These are phyloP conservation scores for Sigmodon hispidus DNA, from an alignment of 2,113 vertebrate genomes.

Conservation along the genomic window DNA sequence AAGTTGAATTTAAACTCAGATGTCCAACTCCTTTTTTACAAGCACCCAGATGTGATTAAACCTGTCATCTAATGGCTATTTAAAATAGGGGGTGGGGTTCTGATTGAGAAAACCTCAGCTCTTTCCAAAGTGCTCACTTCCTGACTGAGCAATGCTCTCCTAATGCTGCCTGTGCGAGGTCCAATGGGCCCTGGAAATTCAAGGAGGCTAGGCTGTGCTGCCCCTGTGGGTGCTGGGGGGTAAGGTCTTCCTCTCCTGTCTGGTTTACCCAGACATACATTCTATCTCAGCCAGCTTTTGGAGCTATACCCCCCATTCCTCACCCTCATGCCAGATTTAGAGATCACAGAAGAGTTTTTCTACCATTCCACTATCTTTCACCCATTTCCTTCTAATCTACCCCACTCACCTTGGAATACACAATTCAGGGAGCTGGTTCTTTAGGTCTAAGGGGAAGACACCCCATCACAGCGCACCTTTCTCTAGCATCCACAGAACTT, in stretches of 20 bases:
- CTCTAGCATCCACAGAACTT: not conserved
- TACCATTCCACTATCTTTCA: not conserved
- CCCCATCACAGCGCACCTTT: not conserved
- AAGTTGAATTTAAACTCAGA: conserved; percentile 27
- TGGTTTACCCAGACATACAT: accelerated
- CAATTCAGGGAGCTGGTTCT: not conserved
- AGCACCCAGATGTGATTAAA: not conserved
- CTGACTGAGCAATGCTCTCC: not conserved
- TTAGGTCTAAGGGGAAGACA: not conserved
- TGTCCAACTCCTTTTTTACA: not conserved
- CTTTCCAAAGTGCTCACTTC: not conserved
- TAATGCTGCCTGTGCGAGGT: not conserved
- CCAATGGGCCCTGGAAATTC: not conserved
- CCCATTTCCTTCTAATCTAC: not conserved
- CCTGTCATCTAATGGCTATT: conserved; percentile 5
- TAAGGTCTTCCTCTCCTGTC: not conserved
- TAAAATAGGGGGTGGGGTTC: not conserved
- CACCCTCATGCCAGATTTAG: not conserved
- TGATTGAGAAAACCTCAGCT: not conserved
- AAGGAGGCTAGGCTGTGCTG: too few relatives aligned
- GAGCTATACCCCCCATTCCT: not conserved
- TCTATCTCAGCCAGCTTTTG: not conserved
- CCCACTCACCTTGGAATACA: not conserved
- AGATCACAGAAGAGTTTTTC: not conserved
- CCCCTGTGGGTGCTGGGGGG: not conserved